Evolutionary conservation across 2,113 vertebrate genomes (phyloP).

Genomic region (Kryptolebias marmoratus): DNA sequence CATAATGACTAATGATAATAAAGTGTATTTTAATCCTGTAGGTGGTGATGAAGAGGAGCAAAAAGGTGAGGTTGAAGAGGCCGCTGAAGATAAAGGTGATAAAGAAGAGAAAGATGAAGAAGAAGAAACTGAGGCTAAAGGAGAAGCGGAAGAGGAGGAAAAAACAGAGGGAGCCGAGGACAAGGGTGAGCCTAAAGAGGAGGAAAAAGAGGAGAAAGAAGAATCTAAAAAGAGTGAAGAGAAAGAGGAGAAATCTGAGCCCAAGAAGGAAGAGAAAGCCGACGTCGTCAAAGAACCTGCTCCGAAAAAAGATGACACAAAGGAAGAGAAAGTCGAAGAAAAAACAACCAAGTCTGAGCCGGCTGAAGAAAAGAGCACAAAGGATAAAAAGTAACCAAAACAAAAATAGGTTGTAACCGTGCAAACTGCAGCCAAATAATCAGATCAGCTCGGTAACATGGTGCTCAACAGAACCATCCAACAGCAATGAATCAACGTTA

Average conservation of each 20-base stretch:
- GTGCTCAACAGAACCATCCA: constrained; percentile 53
- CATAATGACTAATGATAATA: neutral
- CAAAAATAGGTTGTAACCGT: constrained; percentile 16
- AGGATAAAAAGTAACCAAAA: constrained; percentile 55
- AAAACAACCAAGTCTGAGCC: constrained; percentile 58
- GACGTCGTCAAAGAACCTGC: constrained; percentile 34
- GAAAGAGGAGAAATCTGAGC: constrained; percentile 34
- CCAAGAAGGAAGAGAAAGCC: constrained; percentile 38
- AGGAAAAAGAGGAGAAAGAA: constrained; percentile 3
- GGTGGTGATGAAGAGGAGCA: constrained; percentile 60
- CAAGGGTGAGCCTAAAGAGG: constrained; percentile 29
- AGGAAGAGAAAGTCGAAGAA: constrained; percentile 61
- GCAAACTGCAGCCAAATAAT: constrained; percentile 39
- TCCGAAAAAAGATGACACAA: constrained; percentile 47
- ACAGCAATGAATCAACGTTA: constrained; percentile 62
- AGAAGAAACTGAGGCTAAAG: constrained; percentile 44
- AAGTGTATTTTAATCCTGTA: constrained; percentile 4
- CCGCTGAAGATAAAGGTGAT: constrained; percentile 33
- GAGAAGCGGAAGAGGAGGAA: constrained; percentile 47
- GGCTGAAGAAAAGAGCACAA: constrained; percentile 53
- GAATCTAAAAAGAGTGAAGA: constrained; percentile 42
- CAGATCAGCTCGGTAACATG: constrained; percentile 57
- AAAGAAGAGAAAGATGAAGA: constrained; percentile 44
- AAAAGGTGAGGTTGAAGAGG: constrained; percentile 52
- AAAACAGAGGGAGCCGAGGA: constrained; percentile 46